Conservation (phyloP, 2,797 vertebrate species). For the Danio kyathit region DNA sequence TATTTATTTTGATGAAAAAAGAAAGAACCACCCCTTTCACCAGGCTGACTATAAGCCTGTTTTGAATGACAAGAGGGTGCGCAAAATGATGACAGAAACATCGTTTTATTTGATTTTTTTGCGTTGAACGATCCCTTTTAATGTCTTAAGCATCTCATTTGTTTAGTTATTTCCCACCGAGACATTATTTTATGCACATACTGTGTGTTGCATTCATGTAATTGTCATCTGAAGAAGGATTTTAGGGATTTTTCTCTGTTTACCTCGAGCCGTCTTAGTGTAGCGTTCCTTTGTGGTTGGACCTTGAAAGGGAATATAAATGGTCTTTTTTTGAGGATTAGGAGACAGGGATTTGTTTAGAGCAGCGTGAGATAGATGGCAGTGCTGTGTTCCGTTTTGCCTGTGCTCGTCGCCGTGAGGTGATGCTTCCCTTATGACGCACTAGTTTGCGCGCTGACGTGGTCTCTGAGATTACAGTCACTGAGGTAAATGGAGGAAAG, state of each 20-base stretch:
- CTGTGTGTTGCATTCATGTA: slow-evolving; percentile 17
- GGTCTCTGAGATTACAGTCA: slow-evolving; percentile 47
- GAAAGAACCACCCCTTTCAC: too few relatives aligned
- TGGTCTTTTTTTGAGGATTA: slow-evolving; percentile 36
- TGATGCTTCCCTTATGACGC: slow-evolving; percentile 55
- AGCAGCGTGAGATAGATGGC: slow-evolving; percentile 54
- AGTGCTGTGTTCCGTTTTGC: slow-evolving; percentile 52
- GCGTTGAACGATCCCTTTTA: neutral
- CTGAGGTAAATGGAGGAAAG: slow-evolving; percentile 50
- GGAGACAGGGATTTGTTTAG: slow-evolving; percentile 40
- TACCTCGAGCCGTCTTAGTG: slow-evolving; percentile 33
- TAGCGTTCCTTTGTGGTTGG: slow-evolving; percentile 40
- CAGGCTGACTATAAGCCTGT: too few relatives aligned
- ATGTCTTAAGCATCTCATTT: slow-evolving; percentile 7
- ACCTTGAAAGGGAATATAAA: slow-evolving; percentile 43
- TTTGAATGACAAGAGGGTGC: neutral
- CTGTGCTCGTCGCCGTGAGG: slow-evolving; percentile 28
- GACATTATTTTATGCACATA: slow-evolving; percentile 5
- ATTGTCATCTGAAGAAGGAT: slow-evolving; percentile 36
- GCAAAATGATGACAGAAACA: neutral
- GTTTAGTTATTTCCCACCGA: slow-evolving; percentile 1
- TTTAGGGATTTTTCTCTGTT: slow-evolving; percentile 42
- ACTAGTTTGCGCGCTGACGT: slow-evolving; percentile 36
- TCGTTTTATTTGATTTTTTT: neutral
- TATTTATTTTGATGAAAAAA: too few relatives aligned